These are phyloP conservation scores for Diplogasteroides magnus DNA, from an alignment of 1,140 invertebrate species.

Conservation along the genomic window DNA sequence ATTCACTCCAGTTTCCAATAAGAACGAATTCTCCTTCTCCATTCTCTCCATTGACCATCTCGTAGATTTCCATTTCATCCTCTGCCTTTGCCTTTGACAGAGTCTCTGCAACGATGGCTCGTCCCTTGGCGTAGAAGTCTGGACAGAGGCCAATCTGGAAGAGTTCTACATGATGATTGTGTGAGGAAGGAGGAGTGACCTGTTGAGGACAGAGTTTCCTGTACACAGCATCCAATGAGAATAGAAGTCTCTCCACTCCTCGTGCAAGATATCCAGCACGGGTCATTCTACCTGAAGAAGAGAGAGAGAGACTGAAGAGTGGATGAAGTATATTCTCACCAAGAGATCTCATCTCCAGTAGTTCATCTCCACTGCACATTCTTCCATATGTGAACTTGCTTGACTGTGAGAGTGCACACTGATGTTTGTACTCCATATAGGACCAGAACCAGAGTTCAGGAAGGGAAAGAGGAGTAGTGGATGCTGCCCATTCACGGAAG, in stretches of 20 bases:
- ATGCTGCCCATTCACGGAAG: conserved; percentile 37
- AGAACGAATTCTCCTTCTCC: conserved; percentile 14
- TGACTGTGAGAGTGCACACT: conserved; percentile 40
- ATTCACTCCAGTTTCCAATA: conserved; percentile 46
- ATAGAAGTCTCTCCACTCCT: conserved; percentile 41
- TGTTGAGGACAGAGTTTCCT: conserved; percentile 35
- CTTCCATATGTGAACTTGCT: conserved; percentile 41
- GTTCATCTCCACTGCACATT: conserved; percentile 50
- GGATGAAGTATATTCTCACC: conserved; percentile 1
- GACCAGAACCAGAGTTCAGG: conserved; percentile 51
- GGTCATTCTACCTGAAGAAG: conserved; percentile 42
- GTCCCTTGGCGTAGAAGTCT: conserved; percentile 45
- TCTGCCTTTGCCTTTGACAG: conserved; percentile 34
- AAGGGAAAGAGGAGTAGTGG: conserved; percentile 43
- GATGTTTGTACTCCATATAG: conserved; percentile 43
- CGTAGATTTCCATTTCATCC: conserved; percentile 47
- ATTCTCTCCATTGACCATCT: conserved; percentile 29
- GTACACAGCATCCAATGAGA: conserved; percentile 38
- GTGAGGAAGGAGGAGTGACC: neutral
- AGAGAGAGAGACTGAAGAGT: neutral
- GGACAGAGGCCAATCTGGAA: conserved; percentile 33
- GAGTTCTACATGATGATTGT: too few species aligned
- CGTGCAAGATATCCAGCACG: conserved; percentile 44
- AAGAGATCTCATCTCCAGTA: conserved; percentile 37
- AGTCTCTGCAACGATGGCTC: conserved; percentile 34